Percentiles rank a stretch among this genome's conserved stretches.
Conservation (phyloP, 2,113 vertebrate species). For the Saguinus midas region DNA sequence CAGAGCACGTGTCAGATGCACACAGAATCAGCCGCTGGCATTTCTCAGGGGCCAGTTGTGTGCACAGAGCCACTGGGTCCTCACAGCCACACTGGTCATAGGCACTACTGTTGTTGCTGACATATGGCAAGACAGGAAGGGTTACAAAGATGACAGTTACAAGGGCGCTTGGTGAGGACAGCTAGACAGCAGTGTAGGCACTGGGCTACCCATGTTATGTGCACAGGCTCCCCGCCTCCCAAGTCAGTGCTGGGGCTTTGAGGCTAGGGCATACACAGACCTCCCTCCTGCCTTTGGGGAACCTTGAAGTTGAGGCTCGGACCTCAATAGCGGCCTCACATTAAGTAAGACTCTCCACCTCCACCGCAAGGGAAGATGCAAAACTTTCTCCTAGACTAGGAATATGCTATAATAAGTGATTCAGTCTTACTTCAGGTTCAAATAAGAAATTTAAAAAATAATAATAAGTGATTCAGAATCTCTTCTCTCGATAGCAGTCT, state of each 20-base stretch:
- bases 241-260: rapidly evolving
- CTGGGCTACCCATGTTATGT: too few relatives aligned
- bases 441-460: not conserved
- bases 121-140: rapidly evolving
- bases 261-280: not conserved
- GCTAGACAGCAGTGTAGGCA: not conserved
- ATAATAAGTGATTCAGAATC: not conserved
- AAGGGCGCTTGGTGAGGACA: not conserved
- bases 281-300: not conserved
- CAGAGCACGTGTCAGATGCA: not conserved
- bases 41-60: rapidly evolving
- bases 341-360: not conserved
- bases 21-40: not conserved
- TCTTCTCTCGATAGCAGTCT: not conserved
- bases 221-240: too few relatives aligned
- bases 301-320: rapidly evolving
- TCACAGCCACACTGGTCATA: not conserved
- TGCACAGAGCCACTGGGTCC: not conserved
- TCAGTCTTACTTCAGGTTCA: not conserved
- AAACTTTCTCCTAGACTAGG: not conserved
- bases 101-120: too few relatives aligned
- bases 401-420: too few relatives aligned
- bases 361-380: not conserved
- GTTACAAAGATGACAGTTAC: not conserved
- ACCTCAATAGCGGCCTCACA: not conserved